Conservation (phyloP, 2,797 vertebrate genomes). For the Anabacerthia variegaticeps region DNA sequence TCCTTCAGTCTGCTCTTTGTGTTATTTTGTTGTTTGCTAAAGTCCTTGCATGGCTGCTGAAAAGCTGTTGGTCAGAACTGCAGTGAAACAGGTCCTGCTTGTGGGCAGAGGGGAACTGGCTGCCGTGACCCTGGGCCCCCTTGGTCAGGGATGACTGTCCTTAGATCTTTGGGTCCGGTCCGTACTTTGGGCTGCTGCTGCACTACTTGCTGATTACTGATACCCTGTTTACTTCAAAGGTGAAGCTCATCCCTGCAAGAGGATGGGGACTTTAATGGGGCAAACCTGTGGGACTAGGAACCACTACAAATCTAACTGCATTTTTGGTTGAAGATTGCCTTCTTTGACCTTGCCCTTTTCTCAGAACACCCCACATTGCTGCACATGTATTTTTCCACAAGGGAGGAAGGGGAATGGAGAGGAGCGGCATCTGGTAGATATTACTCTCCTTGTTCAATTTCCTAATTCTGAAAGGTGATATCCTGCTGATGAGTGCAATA, state of each 20-base stretch:
- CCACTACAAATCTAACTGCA: conserved; percentile 59
- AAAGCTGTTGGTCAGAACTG: neutral
- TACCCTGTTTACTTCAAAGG: conserved; percentile 67
- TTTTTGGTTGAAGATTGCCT: conserved; percentile 70
- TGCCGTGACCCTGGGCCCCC: neutral
- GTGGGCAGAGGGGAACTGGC: neutral
- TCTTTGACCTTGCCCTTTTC: conserved; percentile 70
- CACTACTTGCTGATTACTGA: conserved; percentile 53
- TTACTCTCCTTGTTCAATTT: conserved; percentile 68
- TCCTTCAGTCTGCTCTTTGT: neutral
- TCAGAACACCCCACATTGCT: conserved; percentile 61
- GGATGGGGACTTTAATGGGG: conserved; percentile 65
- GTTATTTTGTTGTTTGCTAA: neutral
- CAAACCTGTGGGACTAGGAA: conserved; percentile 67
- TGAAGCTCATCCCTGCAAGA: conserved; percentile 67
- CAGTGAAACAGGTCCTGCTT: neutral
- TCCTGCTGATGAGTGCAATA: conserved; percentile 49
- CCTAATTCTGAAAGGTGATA: conserved; percentile 63
- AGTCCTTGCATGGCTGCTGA: neutral
- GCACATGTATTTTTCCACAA: conserved; percentile 67
- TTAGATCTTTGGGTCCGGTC: neutral
- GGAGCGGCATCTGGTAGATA: conserved; percentile 67
- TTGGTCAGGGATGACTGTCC: neutral
- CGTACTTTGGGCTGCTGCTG: neutral
- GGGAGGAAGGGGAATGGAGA: conserved; percentile 67